Percentiles rank a stretch among this genome's conserved stretches.
Conservation (phyloP, 2,113 vertebrate species). For the Verasper variegatus region DNA sequence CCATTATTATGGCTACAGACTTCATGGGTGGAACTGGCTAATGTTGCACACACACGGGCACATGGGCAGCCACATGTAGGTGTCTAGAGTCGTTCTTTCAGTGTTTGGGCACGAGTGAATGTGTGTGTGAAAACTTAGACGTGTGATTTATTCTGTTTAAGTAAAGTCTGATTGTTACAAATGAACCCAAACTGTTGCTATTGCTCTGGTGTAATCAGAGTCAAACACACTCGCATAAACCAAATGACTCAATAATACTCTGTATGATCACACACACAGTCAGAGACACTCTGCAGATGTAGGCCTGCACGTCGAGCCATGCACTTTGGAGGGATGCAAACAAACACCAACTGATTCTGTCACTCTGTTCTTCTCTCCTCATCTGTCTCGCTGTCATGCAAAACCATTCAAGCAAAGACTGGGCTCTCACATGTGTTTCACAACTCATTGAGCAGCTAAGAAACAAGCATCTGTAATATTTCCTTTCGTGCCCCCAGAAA, state of each 20-base stretch:
- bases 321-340: slow-evolving; percentile 27
- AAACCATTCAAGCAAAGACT: slow-evolving; percentile 14
- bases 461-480: neutral
- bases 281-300: slow-evolving; percentile 44
- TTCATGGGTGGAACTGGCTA: slow-evolving; percentile 59
- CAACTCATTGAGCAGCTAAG: neutral
- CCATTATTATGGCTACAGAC: slow-evolving; percentile 64
- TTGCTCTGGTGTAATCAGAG: slow-evolving; percentile 59
- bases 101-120: slow-evolving; percentile 23
- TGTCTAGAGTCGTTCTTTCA: slow-evolving; percentile 38
- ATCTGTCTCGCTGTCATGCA: slow-evolving; percentile 43
- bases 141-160: slow-evolving; percentile 81
- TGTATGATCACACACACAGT: slow-evolving; percentile 24
- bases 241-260: slow-evolving; percentile 36
- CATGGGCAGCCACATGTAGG: slow-evolving; percentile 21
- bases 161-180: slow-evolving; percentile 81
- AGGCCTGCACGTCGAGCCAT: slow-evolving; percentile 12
- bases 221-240: slow-evolving; percentile 22
- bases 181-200: slow-evolving; percentile 74
- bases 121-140: slow-evolving; percentile 29
- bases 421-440: slow-evolving; percentile 8
- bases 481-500: neutral
- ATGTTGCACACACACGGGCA: slow-evolving; percentile 44
- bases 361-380: slow-evolving; percentile 18
- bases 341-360: slow-evolving; percentile 54